Evolutionary conservation across 2,888 invertebrate genomes (phyloP), one percentile per base, ranked within the genome.

Genomic region (Drosophila dives): DNA sequence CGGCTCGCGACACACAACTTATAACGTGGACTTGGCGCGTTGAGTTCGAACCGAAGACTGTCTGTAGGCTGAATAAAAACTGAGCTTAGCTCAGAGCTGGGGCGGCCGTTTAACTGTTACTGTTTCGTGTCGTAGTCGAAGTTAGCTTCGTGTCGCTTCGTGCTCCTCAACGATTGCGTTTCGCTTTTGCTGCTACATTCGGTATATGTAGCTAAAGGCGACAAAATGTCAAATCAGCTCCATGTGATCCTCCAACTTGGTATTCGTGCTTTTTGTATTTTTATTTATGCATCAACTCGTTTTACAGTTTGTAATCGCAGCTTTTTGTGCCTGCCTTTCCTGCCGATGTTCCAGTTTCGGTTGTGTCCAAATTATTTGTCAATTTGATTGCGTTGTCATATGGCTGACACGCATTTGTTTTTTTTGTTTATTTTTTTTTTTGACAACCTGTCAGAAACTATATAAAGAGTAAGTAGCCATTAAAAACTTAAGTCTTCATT

Each of bases 171-270:
- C 36, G 59, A 32, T 38, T 58, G 51, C 49, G 29, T 48, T 73
- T 68, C 48, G 53, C 48, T 61, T 59, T 53, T 26, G 58, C 33
- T 32, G 29, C 51, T 54, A 32, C 51, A 51, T 63, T 75, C 72
- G 67, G 48, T 40, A 32, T 63, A 80, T 73, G 70, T 65, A 42
- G 67, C 66, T 60, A 69, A 73, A 83, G 86, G 89, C 82, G 81
- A 83, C 81, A 83, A 86, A 86, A 89, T 89, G 84, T 89, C 89
- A 84, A 83, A 75, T 72, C 80, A 67, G 77, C 84, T 72, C 72
- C 72, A 69, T 53, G 38, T 54, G 77, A 81, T 81, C 81, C 79
- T 77, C 75, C 61, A 63, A 42, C 58, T 76, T 62, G 33, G 49
- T 45, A 56, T 62, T 68, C 54, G 62, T 26, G 23, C 34, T 23